Evolutionary conservation across 2,888 invertebrate species (phyloP), one percentile per base, ranked within the genome.

Genomic region (Villa cingulata): DNA sequence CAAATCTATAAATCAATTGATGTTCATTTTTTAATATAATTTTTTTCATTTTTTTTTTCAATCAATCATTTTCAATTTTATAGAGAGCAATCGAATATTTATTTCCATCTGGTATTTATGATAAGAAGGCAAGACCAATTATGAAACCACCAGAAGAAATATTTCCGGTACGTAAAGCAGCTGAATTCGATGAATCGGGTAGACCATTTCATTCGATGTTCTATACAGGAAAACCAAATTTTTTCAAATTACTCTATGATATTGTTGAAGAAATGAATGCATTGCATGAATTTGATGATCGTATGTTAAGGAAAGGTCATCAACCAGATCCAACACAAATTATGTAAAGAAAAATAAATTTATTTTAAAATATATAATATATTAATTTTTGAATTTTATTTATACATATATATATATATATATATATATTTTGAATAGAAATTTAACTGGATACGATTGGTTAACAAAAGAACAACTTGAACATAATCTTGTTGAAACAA

Each of bases 91-190:
- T 98, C 57, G 76, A 79, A 53, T 98, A 98, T 70, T 71, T 98
- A n/a, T 86, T 98, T 59, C 98, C 98, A 6, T 95, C 95, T 49
- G 95, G 92, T 7, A 71, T 98, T 46, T 89, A 76, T 63, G 87
- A 90, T 46, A 80, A 78, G 55, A 77, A 75, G 56, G 94, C 96
- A 0, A 76, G 89, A 45, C 97, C 98, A 0, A 67, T 85, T 16
- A 86, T 98, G 89, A 83, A 82, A 62, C 84, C 86, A 20, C 96
- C 97, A 23, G 81, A 83, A 59, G 82, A 88, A 70, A 72, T 90
- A n/a, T 89, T 84, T 68, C 86, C 88, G 1, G 74, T 77, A 36
- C 75, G 78, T 49, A 91, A 90, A 71, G 87, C 82, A 38, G 91
- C 91, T 3, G 85, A 91, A 65, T 95, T 95, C 71, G 90, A 91